phyloP scores from a whole-genome alignment of 2,113 vertebrate genomes.

The Gorsachius goisagi region DNA sequence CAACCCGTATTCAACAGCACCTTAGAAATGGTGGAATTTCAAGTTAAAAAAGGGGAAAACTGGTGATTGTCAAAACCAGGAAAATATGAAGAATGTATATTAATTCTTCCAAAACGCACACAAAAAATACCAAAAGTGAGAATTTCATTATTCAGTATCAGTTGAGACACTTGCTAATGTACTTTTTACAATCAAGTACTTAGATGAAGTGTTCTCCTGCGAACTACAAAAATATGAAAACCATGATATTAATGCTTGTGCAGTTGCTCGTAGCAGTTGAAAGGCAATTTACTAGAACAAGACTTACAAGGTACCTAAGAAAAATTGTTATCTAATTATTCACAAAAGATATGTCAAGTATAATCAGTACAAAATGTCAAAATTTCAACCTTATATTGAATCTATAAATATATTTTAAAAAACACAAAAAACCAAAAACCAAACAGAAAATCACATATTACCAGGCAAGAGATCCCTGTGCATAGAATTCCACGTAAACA shows the following conservation, averaged over 20 bases:
- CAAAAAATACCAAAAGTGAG: background rate
- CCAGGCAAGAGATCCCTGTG: slow-evolving; percentile 1
- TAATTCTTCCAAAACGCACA: background rate
- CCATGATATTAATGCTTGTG: background rate
- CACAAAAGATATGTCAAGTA: background rate
- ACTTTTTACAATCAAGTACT: background rate
- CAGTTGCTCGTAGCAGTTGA: background rate
- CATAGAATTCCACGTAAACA: slow-evolving; percentile 14
- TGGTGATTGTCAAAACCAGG: background rate
- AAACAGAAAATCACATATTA: background rate
- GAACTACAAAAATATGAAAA: background rate
- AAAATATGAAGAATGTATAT: background rate
- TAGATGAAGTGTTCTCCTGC: background rate
- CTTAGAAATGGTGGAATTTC: slow-evolving; percentile 1
- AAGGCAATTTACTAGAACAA: background rate
- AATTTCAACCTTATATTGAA: background rate
- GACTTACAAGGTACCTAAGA: background rate
- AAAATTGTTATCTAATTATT: background rate
- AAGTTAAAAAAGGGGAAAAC: background rate
- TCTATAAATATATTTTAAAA: slow-evolving; percentile 13
- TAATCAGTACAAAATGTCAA: background rate
- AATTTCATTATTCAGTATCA: background rate
- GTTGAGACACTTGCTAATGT: background rate
- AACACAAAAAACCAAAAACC: background rate
- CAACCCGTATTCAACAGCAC: slow-evolving; percentile 40